Conservation (phyloP, 2,888 invertebrate genomes). For the Tetramorium bicarinatum region DNA sequence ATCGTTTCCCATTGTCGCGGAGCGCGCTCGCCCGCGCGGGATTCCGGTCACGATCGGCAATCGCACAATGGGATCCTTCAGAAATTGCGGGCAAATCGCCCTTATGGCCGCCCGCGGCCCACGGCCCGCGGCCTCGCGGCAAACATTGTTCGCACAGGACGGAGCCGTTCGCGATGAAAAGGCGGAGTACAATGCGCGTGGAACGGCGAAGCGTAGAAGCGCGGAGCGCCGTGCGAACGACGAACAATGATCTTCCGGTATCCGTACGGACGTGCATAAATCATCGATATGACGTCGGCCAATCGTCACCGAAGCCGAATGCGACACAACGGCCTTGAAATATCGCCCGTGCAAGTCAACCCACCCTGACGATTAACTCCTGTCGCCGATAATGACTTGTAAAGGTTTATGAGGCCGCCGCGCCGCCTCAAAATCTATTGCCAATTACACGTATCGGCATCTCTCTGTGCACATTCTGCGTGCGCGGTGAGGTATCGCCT, state of each 20-base stretch:
- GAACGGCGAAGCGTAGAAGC: neutral
- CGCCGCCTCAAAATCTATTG: slow-evolving; percentile 38
- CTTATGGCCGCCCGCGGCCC: slow-evolving; percentile 33
- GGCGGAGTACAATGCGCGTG: slow-evolving; percentile 56
- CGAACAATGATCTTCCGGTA: slow-evolving; percentile 71
- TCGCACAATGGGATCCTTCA: slow-evolving; percentile 54
- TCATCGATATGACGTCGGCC: slow-evolving; percentile 58
- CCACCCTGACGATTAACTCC: slow-evolving; percentile 44
- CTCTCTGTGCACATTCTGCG: too few relatives aligned
- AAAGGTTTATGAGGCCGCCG: slow-evolving; percentile 40
- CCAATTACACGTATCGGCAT: slow-evolving; percentile 30
- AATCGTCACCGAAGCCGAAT: slow-evolving; percentile 53
- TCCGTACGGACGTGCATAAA: slow-evolving; percentile 59
- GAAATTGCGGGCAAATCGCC: slow-evolving; percentile 53
- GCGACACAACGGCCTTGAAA: slow-evolving; percentile 49
- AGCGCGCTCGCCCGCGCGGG: neutral
- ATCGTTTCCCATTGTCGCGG: slow-evolving; percentile 54
- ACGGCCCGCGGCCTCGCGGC: slow-evolving; percentile 27
- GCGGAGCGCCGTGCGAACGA: slow-evolving; percentile 31
- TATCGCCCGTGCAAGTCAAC: slow-evolving; percentile 21
- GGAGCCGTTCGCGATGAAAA: slow-evolving; percentile 47
- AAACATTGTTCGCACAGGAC: slow-evolving; percentile 49
- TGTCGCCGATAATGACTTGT: slow-evolving; percentile 49
- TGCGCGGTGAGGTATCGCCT: neutral
- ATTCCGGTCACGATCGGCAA: slow-evolving; percentile 52